Base-by-base conservation (phyloP, 1,140 invertebrate species). In the Adelges cooleyi region DNA sequence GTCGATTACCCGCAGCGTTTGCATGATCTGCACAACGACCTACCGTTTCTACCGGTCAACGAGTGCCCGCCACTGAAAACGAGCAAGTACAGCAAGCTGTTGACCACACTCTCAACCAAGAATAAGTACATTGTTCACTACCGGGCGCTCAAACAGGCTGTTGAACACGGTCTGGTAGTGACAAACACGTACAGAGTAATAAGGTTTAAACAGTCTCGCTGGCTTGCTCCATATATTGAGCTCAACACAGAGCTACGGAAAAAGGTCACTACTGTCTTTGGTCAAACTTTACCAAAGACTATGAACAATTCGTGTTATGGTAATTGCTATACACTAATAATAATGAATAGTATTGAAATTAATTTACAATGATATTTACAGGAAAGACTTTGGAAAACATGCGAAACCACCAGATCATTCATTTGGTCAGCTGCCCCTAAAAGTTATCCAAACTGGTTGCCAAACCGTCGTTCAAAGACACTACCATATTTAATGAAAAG, bases 1-100 rank as follows among this genome's bases (percentile, higher is more conserved):
- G 11, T 69, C 2, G 33, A 29, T 0, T 69, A 69, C 42, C 71
- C 73, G 5, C 56, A 67, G 48, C 29, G 65, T n/a, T 44, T 74
- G 10, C 69, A 73, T 46, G 62, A 73, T 20, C 3, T n/a, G n/a
- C n/a, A n/a, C n/a, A n/a, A n/a, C n/a, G n/a, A n/a, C n/a, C n/a
- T n/a, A n/a, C n/a, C n/a, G n/a, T 70, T 78, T 20, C 72, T 71
- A 62, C 72, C 76, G 46, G 71, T 76, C 65, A n/a, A n/a, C 17
- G 3, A 50, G 22, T 8, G 67, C 68, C 48, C 23, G 22, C 13
- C 22, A 9, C 2, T 13, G 48, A 3, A 23, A 3, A 8, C 8
- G 8, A 23, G n/a, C n/a, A n/a, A n/a, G n/a, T n/a, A n/a, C n/a
- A n/a, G 48, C 15, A 76, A 76, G 68, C 65, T 76, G 65, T 27